A percentile compares a stretch with the other conserved stretches of the same genome.
Conservation (phyloP, 2,113 vertebrate species). For the Butastur rufipennis region DNA sequence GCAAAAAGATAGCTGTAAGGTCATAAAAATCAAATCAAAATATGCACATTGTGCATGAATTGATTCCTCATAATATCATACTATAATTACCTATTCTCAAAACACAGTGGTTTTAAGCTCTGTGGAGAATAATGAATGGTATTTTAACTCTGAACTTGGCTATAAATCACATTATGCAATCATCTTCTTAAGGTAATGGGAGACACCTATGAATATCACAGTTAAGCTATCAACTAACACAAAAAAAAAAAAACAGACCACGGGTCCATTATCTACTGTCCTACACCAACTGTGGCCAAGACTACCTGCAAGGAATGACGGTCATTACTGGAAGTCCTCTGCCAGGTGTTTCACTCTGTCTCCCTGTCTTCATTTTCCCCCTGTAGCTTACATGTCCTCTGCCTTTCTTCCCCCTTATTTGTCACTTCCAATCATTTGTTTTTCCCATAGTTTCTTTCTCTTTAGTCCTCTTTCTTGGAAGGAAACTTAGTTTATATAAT, state of each 20-base stretch:
- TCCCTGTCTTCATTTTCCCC: background rate
- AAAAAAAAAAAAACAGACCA: background rate
- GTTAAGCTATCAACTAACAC: background rate
- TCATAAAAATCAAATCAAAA: background rate
- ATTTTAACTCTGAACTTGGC: background rate
- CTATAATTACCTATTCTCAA: background rate
- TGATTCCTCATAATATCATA: background rate
- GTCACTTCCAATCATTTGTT: background rate
- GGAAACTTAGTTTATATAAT: background rate
- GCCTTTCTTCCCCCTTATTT: rapidly evolving
- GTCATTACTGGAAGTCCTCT: background rate
- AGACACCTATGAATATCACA: background rate
- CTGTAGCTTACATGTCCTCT: background rate
- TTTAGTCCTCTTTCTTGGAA: background rate
- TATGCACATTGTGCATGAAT: background rate
- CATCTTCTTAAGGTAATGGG: background rate
- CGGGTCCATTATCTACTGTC: background rate
- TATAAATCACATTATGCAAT: background rate
- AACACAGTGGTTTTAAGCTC: background rate
- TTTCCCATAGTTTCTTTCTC: background rate
- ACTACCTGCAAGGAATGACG: background rate
- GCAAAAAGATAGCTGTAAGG: background rate
- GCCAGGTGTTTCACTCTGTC: background rate
- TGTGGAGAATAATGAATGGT: background rate
- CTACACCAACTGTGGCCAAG: background rate